Conservation (phyloP, 2,797 vertebrate genomes). For the Decapterus maruadsi region DNA sequence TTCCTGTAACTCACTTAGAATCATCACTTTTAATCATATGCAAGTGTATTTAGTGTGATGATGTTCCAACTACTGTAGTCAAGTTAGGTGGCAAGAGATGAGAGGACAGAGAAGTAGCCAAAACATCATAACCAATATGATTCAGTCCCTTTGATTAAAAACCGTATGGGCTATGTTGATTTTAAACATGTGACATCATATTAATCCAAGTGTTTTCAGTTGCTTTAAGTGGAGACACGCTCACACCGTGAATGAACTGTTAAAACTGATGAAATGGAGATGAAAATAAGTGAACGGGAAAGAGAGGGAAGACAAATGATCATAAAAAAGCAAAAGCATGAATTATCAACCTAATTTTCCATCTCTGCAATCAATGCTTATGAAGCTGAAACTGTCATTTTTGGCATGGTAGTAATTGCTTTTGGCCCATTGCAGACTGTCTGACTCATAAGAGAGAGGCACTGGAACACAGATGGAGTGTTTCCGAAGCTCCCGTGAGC, state of each 20-base stretch:
- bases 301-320: constrained; percentile 48
- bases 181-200: constrained; percentile 44
- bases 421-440: constrained; percentile 84
- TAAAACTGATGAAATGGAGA: constrained; percentile 44
- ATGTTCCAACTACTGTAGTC: constrained; percentile 23
- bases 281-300: constrained; percentile 31
- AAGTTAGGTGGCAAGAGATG: constrained; percentile 28
- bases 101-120: constrained; percentile 21
- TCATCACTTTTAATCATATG: constrained; percentile 7
- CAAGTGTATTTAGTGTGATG: constrained; percentile 6
- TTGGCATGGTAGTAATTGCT: constrained; percentile 89
- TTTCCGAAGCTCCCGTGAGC: constrained; percentile 80
- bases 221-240: constrained; percentile 38
- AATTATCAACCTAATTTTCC: constrained; percentile 76
- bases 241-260: constrained; percentile 48
- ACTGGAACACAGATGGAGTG: constrained; percentile 88
- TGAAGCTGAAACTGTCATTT: constrained; percentile 88
- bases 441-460: constrained; percentile 90
- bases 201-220: constrained; percentile 44
- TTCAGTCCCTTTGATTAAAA: constrained; percentile 43
- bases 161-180: constrained; percentile 33
- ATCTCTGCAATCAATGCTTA: constrained; percentile 81
- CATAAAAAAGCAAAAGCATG: constrained; percentile 43
- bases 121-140: constrained; percentile 27
- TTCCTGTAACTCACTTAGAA: constrained; percentile 6